phyloP scores from a whole-genome alignment of 2,888 invertebrate species.

The Synanthedon tipuliformis region DNA sequence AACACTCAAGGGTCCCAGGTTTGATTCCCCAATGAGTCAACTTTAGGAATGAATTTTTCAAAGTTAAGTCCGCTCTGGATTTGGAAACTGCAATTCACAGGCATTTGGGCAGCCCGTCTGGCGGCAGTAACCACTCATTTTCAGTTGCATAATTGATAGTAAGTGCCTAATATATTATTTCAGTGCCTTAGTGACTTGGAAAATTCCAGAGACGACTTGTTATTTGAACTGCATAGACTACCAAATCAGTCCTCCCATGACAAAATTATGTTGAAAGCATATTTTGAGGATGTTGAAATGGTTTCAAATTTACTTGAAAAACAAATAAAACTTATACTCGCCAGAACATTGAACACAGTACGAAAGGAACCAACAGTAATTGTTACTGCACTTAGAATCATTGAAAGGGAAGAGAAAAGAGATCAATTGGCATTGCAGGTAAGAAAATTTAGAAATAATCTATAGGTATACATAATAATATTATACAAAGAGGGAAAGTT shows the following conservation, averaged over 20 bases:
- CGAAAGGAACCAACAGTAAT: slow-evolving; percentile 94
- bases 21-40: no score
- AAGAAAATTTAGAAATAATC: slow-evolving; percentile 3
- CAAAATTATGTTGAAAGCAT: slow-evolving; percentile 92
- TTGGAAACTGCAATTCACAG: no score
- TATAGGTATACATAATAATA: no score
- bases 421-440: slow-evolving; percentile 87
- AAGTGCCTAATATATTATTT: slow-evolving; percentile 14
- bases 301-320: slow-evolving; percentile 90
- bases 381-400: slow-evolving; percentile 94
- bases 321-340: slow-evolving; percentile 89
- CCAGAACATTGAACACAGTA: slow-evolving; percentile 92
- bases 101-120: no score
- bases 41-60: no score
- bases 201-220: slow-evolving; percentile 93
- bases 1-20: no score
- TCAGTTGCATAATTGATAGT: background rate
- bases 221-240: slow-evolving; percentile 93
- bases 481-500: no score
- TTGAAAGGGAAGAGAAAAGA: slow-evolving; percentile 96
- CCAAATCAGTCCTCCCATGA: slow-evolving; percentile 92
- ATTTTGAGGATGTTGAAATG: slow-evolving; percentile 95
- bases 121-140: no score
- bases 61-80: no score
- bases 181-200: slow-evolving; percentile 94